phyloP scores from a whole-genome alignment of 2,888 invertebrate genomes.

The Machimus atricapillus region DNA sequence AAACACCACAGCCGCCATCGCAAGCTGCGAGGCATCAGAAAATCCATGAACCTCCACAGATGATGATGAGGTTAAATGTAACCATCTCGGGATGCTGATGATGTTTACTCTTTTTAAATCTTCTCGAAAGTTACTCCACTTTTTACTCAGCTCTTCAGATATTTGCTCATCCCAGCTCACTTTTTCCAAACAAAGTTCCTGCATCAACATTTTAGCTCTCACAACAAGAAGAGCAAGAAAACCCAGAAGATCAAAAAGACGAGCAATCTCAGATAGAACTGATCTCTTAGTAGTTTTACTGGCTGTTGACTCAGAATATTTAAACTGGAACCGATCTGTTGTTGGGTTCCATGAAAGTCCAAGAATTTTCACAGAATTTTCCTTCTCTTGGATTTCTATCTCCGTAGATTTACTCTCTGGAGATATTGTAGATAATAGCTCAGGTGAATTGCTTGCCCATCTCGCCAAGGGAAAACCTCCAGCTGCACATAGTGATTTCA shows the following conservation, averaged over 20 bases:
- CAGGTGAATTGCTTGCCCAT: not conserved
- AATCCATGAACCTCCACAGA: not conserved
- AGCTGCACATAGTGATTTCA: not conserved
- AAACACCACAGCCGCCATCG: not conserved
- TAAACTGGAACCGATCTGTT: not conserved
- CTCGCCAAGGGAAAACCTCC: conserved; percentile 24
- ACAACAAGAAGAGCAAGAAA: conserved; percentile 25
- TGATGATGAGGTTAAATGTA: not conserved
- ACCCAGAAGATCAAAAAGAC: conserved; percentile 28
- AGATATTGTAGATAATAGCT: not conserved
- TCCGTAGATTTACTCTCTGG: not conserved
- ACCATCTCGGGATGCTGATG: not conserved
- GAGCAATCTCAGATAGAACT: conserved; percentile 33
- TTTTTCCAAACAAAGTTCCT: not conserved
- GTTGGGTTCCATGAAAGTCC: not conserved
- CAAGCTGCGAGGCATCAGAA: conserved; percentile 7
- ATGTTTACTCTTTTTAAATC: not conserved
- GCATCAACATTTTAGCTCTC: conserved; percentile 2
- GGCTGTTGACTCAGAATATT: not conserved
- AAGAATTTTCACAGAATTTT: not conserved
- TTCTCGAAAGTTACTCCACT: not conserved
- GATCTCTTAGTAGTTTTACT: not conserved
- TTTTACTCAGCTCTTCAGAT: not conserved
- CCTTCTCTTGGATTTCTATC: not conserved
- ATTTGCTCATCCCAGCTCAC: not conserved